Percentiles rank a stretch among this genome's conserved stretches.
These are phyloP conservation scores for Menidia menidia DNA, from an alignment of 2,797 vertebrate species.

Conservation along the genomic window DNA sequence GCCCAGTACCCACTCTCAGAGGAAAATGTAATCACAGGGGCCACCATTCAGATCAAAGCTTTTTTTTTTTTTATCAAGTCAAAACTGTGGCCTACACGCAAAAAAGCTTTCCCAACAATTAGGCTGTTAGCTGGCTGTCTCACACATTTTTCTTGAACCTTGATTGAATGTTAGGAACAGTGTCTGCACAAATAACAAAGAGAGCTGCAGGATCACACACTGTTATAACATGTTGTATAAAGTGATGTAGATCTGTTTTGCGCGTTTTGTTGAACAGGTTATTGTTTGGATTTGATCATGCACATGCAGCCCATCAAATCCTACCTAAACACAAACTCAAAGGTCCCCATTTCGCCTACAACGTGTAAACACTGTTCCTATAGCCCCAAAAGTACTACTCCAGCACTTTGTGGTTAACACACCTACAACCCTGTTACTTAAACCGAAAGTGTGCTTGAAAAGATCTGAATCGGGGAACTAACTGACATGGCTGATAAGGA, in stretches of 20 bases:
- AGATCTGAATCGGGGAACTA: too few relatives aligned
- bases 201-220: constrained; percentile 25
- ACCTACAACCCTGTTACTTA: too few relatives aligned
- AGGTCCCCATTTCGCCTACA: too few relatives aligned
- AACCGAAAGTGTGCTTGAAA: too few relatives aligned
- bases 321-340: neutral
- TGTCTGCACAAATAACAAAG: constrained; percentile 34
- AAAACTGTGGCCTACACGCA: constrained; percentile 51
- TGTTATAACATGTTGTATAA: constrained; percentile 12
- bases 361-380: too few relatives aligned
- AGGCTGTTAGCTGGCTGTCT: constrained; percentile 37
- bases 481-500: too few relatives aligned
- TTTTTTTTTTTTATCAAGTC: constrained; percentile 60
- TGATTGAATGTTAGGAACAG: constrained; percentile 38
- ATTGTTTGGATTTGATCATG: constrained; percentile 15
- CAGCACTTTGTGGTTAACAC: too few relatives aligned
- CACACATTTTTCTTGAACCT: constrained; percentile 43
- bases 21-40: constrained; percentile 47
- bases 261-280: neutral
- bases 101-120: constrained; percentile 58
- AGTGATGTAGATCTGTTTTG: constrained; percentile 13
- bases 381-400: too few relatives aligned
- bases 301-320: constrained; percentile 32
- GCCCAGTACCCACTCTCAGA: constrained; percentile 58
- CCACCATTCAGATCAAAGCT: constrained; percentile 47